These are phyloP conservation scores for Halocynthia aurantium DNA, from an alignment of 23 tunicate genomes.

Conservation along the genomic window DNA sequence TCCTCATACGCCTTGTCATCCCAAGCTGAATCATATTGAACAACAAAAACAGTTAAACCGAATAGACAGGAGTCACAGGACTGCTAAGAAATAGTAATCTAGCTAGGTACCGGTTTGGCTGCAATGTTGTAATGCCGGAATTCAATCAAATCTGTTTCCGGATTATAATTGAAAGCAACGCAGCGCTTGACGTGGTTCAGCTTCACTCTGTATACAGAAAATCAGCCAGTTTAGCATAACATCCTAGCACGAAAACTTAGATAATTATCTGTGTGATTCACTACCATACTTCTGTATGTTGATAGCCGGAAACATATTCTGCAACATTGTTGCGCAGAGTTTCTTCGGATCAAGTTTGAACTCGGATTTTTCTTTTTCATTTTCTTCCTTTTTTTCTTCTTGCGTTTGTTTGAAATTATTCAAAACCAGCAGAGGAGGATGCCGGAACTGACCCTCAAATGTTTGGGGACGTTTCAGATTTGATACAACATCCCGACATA, in stretches of 20 bases:
- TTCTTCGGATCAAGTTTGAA: conserved; percentile 35
- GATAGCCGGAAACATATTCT: conserved; percentile 85
- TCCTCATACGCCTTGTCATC: conserved; percentile 44
- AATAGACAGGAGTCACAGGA: not conserved
- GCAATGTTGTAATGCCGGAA: conserved; percentile 79
- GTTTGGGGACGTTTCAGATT: conserved; percentile 55
- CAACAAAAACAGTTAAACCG: too few species aligned
- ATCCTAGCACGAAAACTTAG: too few species aligned
- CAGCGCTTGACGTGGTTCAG: conserved; percentile 59
- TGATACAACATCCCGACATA: conserved; percentile 42
- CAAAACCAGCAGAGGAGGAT: conserved; percentile 67
- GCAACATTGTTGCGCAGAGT: conserved; percentile 73
- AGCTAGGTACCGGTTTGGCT: conserved; percentile 38
- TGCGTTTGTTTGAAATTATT: conserved; percentile 44
- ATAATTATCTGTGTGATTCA: too few species aligned
- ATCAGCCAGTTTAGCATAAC: too few species aligned
- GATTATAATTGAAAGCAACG: conserved; percentile 53
- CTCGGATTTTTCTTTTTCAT: not conserved
- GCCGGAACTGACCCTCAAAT: conserved; percentile 46
- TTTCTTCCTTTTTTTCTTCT: conserved; percentile 3
- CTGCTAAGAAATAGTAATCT: not conserved
- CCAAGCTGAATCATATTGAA: not conserved
- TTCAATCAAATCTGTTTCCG: conserved; percentile 55
- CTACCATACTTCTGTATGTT: conserved; percentile 43
- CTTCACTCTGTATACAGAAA: conserved; percentile 3